Base-by-base conservation (phyloP, 2,888 invertebrate species). In the Parnassius mnemosyne region DNA sequence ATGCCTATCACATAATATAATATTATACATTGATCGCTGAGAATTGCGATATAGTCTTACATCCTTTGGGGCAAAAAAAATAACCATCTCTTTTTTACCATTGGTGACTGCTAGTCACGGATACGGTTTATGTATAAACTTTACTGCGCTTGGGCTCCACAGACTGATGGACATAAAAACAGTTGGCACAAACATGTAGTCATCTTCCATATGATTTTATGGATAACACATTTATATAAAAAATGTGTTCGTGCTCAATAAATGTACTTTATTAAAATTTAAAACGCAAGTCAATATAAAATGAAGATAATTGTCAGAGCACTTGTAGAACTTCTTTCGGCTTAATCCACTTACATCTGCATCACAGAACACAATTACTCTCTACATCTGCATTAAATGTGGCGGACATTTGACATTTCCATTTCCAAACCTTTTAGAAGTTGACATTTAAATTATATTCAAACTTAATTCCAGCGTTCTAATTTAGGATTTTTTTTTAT, bases 391-490 rank as follows among this genome's bases (percentile, higher is more conserved):
- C 56, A 57, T 61, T 53, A 53, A 59, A 49, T 47, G 57, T 43
- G 42, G 43, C 42, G 43, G 49, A 56, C 41, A 11, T 57, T 57
- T 57, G 57, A 61, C 57, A 61, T 61, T 57, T 61, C 49, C 41
- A 49, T 57, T 61, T 61, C 9, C n/a, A 10, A 47, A 13, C 42
- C 53, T 57, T 53, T 57, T 49, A 57, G 53, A 13, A 49, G 46
- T 46, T 46, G 58, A 43, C 58, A 43, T 44, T 52, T 58, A 25
- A 51, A 52, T 34, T 5, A 34, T 34, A 34, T 34, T 34, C 7
- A 34, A 34, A 34, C 7, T 34, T 34, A 34, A 34, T 34, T 3
- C 34, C 34, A 5, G 5, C 5, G 34, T 34, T 34, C 34, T 34
- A 34, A 34, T 7, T 34, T 34, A 34, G 34, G 34, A 25, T 5